phyloP scores from a whole-genome alignment of 2,888 invertebrate species.

The Pyrocoelia pectoralis region DNA sequence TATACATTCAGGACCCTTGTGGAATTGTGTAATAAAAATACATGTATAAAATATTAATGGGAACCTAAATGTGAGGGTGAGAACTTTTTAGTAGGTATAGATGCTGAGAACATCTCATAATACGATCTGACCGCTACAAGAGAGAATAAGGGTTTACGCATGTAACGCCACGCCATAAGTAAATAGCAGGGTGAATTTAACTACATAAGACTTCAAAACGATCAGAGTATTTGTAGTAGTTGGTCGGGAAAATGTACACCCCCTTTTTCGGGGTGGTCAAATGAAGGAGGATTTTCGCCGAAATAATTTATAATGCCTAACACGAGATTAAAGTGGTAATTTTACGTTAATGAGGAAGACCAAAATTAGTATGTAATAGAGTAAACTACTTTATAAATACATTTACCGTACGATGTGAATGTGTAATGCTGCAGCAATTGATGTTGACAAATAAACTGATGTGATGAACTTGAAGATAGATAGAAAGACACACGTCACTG shows the following conservation, averaged over 20 bases:
- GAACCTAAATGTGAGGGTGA: too few relatives aligned
- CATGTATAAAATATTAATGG: too few relatives aligned
- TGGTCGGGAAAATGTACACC: too few relatives aligned
- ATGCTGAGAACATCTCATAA: too few relatives aligned
- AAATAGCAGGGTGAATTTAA: conserved; percentile 32
- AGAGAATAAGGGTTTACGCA: conserved; percentile 29
- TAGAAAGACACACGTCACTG: conserved; percentile 23
- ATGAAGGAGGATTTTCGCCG: too few relatives aligned
- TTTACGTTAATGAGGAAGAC: conserved; percentile 14
- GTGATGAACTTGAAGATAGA: conserved; percentile 16
- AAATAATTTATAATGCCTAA: background rate
- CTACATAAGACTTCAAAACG: conserved; percentile 9
- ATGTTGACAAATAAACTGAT: conserved; percentile 17
- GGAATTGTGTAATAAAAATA: too few relatives aligned
- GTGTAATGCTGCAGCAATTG: conserved; percentile 24
- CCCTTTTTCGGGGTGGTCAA: too few relatives aligned
- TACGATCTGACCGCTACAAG: conserved; percentile 17
- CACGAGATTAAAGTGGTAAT: conserved; percentile 6
- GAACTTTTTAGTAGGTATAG: too few relatives aligned
- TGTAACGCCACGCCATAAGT: conserved; percentile 33
- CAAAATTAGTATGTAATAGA: conserved; percentile 14
- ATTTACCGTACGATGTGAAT: conserved; percentile 31
- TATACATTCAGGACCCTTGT: background rate
- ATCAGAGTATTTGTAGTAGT: too few relatives aligned
- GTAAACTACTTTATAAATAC: conserved; percentile 16